Evolutionary conservation across 2,113 vertebrate genomes (phyloP).

Genomic region (Brienomyrus longianalis): DNA sequence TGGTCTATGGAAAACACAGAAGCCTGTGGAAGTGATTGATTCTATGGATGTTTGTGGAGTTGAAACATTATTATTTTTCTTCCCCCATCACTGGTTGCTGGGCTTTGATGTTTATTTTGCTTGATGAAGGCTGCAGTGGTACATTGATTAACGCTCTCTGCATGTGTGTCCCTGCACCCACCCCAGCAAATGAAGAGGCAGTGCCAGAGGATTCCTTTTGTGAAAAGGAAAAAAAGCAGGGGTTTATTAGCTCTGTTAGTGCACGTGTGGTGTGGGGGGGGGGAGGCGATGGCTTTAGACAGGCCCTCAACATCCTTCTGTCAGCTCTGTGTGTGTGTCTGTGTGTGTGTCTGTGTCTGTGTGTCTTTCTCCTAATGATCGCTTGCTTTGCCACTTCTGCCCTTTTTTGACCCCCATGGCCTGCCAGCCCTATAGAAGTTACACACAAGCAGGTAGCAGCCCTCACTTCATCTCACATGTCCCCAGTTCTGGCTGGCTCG

Average conservation of each 20-base stretch:
- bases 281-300: background rate
- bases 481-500: background rate
- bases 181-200: background rate
- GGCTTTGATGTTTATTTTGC: constrained; percentile 6
- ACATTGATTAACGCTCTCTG: background rate
- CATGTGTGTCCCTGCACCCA: background rate
- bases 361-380: background rate
- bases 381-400: background rate
- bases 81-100: background rate
- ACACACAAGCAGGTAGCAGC: background rate
- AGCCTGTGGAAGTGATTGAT: constrained; percentile 9
- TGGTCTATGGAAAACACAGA: background rate
- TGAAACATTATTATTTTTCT: background rate
- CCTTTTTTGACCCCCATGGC: background rate
- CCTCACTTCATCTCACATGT: background rate
- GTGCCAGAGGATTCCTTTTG: background rate
- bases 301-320: background rate
- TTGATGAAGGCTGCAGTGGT: background rate
- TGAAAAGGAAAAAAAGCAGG: background rate
- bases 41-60: background rate
- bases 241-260: background rate
- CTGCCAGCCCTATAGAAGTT: background rate
- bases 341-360: background rate
- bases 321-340: background rate
- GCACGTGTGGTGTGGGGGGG: background rate